phyloP scores from a whole-genome alignment of 2,888 invertebrate species.

The Liopterus haemorrhoidalis region DNA sequence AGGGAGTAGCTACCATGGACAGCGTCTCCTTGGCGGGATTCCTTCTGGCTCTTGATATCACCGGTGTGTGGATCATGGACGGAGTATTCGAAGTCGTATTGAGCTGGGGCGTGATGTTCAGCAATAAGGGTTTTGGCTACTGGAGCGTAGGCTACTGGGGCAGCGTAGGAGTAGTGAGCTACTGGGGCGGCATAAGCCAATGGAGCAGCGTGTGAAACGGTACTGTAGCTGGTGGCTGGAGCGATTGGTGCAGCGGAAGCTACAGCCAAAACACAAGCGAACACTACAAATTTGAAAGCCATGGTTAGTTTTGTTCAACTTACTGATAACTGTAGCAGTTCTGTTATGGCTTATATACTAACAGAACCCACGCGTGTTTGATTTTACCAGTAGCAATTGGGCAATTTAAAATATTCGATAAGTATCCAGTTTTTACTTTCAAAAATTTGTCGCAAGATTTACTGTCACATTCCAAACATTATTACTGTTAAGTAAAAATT shows the following conservation, averaged over 20 bases:
- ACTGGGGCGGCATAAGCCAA: conserved; percentile 19
- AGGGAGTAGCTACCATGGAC: conserved; percentile 50
- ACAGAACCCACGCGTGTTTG: too few species aligned
- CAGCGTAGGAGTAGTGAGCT: conserved; percentile 10
- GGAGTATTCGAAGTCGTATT: conserved; percentile 47
- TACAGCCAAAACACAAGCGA: too few species aligned
- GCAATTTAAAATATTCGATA: too few species aligned
- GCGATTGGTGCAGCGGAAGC: conserved; percentile 14
- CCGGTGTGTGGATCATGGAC: conserved; percentile 50
- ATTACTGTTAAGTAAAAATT: too few species aligned
- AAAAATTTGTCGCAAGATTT: too few species aligned
- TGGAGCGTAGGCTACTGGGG: conserved; percentile 13
- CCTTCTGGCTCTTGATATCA: conserved; percentile 50
- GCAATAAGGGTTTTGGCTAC: conserved; percentile 14
- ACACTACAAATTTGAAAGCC: too few species aligned
- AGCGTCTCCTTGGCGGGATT: conserved; percentile 48
- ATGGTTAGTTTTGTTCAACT: too few species aligned
- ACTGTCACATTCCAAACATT: too few species aligned
- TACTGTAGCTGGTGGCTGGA: conserved; percentile 11
- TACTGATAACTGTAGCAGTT: too few species aligned
- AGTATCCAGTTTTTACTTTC: too few species aligned
- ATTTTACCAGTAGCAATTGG: too few species aligned
- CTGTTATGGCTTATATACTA: too few species aligned
- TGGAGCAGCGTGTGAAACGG: conserved; percentile 20
- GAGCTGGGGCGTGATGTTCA: conserved; percentile 39